Percentiles rank a stretch among this genome's conserved stretches.
These are phyloP conservation scores for Dasypus novemcinctus DNA, from an alignment of 2,113 vertebrate genomes.

Conservation along the genomic window DNA sequence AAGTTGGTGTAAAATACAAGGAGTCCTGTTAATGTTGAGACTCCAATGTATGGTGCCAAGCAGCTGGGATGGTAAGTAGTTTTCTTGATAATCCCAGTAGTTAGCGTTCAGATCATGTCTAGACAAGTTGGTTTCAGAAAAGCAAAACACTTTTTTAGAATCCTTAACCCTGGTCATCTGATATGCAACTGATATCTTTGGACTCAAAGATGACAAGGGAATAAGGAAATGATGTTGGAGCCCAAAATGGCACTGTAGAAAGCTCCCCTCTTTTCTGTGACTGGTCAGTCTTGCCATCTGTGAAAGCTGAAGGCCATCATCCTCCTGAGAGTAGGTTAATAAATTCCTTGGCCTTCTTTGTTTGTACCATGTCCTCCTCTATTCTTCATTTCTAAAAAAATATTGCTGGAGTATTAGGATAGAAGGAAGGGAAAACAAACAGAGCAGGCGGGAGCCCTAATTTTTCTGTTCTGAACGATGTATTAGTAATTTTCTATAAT, in stretches of 20 bases:
- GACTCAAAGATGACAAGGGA: background rate
- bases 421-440: slow-evolving; percentile 68
- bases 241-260: background rate
- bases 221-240: background rate
- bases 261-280: background rate
- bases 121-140: background rate
- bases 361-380: background rate
- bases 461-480: slow-evolving; percentile 80
- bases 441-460: slow-evolving; percentile 61
- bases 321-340: background rate
- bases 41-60: background rate
- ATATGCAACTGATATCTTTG: background rate
- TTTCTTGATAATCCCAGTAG: background rate
- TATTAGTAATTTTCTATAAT: slow-evolving; percentile 86
- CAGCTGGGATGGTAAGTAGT: background rate
- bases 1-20: slow-evolving; percentile 52
- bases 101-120: background rate
- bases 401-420: slow-evolving; percentile 60
- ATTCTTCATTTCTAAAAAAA: slow-evolving; percentile 33
- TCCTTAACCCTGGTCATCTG: background rate
- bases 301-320: background rate
- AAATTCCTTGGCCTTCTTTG: slow-evolving; percentile 16
- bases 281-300: background rate
- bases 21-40: background rate
- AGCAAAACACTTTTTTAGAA: background rate